Base-by-base conservation (phyloP, 2,797 vertebrate species). In the Smutsia gigantea region DNA sequence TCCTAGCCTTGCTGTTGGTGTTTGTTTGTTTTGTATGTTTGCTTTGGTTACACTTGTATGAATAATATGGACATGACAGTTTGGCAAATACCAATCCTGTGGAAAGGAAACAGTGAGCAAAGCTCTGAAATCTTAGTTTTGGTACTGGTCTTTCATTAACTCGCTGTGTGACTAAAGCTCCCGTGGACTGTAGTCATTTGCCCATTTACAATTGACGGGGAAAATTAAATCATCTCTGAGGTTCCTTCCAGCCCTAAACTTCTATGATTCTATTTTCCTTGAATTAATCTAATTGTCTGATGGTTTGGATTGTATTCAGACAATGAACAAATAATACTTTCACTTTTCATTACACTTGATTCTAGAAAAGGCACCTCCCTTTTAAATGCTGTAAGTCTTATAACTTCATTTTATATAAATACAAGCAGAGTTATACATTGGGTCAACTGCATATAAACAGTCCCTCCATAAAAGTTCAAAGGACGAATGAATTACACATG, bases 221-320 rank as follows among this genome's bases (percentile, higher is more conserved):
- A 17, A 94, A 94, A 96, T 96, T 89, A 95, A 46, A 92, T 97
- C n/a, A 94, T 39, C 25, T 78, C 63, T 69, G 63, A 86, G 59
- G 61, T 74, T 94, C 74, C 95, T 93, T 97, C 95, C 89, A 97
- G 82, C 27, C 66, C 31, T 71, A 95, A 90, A 59, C 34, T 94
- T 92, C 39, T 42, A 27, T 94, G 90, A 96, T 95, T 96, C 59
- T 79, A 90, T 97, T 94, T 96, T 82, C 92, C 27, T 49, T 71
- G 81, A 93, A 81, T 92, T 87, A 93, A 97, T 59, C 31, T 89
- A 95, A 95, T 92, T 95, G 29, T 75, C 64, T 81, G 82, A 46
- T 74, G 55, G 72, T 74, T 94, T 94, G 90, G 82, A 78, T 49
- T 83, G 15, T 59, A 61, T 51, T 84, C 81, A 92, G 75, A 92